Evolutionary conservation across 2,797 vertebrate species (phyloP), one percentile per base, ranked within the genome.

Genomic region (Hydrocynus forskahlii): DNA sequence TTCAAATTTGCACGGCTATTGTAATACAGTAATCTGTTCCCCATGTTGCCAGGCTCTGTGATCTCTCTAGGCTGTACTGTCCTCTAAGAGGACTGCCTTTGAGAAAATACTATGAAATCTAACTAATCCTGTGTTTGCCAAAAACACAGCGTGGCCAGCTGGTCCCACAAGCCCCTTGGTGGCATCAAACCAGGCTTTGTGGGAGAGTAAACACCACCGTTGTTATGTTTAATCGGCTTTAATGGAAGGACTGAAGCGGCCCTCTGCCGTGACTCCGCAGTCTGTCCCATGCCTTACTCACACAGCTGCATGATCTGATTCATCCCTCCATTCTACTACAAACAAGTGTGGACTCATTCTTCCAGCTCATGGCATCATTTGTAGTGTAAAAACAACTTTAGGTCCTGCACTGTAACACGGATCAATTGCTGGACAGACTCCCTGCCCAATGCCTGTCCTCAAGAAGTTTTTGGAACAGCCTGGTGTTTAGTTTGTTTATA

Each of bases 111-210:
- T 67, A 45, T 1, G 75, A 84, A 80, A 76, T 79, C 60, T 14
- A 80, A 77, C 55, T 83, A 89, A 92, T 88, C 83, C 85, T 82
- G 75, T 86, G 84, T 87, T 87, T 85, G 70, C 84, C 81, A 81
- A 64, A 88, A 91, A 90, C 81, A 84, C 71, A 43, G 29, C 54
- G 50, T 38, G 19, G 29, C 29, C 29, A 14, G 10, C 29, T 43
- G 45, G 52, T 62, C 14, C n/a, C 38, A 38, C 40, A 50, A 62
- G 69, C 40, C 70, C 48, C 50, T 59, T 14, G 14, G 5, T 76
- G 40, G 60, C 76, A 88, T 88, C 82, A 88, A 85, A 75, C 54
- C 76, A 21, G 54, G 86, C 84, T 89, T 91, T 87, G 86, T 87
- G 77, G 43, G 67, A 83, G 71, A 76, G 81, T 81, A 89, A 90